A percentile compares a stretch with the other conserved stretches of the same genome.
Conservation (phyloP, 2,113 vertebrate species). For the Coptodon bakossiorum region DNA sequence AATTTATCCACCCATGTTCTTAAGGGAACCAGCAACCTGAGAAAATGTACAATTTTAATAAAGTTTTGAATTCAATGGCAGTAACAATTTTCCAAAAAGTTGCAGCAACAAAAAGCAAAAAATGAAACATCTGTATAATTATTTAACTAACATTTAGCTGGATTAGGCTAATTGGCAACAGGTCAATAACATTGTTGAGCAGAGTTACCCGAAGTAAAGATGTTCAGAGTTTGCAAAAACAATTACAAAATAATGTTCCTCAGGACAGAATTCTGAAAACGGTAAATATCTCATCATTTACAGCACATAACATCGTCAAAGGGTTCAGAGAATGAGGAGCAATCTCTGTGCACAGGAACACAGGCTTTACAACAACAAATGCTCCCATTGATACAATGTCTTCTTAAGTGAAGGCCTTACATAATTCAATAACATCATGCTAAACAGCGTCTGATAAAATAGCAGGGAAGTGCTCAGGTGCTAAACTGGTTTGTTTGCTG, state of each 20-base stretch:
- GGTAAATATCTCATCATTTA: background rate
- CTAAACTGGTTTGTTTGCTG: background rate
- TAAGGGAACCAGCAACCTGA: background rate
- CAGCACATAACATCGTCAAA: accelerated
- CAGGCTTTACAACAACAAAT: background rate
- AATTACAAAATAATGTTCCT: accelerated
- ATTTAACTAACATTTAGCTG: background rate
- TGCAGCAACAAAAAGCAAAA: background rate
- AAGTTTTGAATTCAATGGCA: accelerated
- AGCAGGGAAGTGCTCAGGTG: background rate
- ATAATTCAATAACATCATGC: accelerated
- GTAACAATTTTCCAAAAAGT: background rate
- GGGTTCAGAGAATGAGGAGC: background rate
- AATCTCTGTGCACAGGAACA: background rate
- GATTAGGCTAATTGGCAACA: background rate
- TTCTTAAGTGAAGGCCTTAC: background rate
- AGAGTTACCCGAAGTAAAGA: background rate
- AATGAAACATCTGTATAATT: background rate
- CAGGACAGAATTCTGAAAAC: accelerated
- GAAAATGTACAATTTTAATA: background rate
- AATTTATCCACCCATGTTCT: accelerated
- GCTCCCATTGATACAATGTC: background rate
- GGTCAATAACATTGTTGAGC: background rate
- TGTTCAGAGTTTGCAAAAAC: background rate
- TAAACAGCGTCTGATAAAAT: background rate